A percentile compares a stretch with the other conserved stretches of the same genome.
Conservation (phyloP, 2,888 invertebrate genomes). For the Palloptera scutellata region DNA sequence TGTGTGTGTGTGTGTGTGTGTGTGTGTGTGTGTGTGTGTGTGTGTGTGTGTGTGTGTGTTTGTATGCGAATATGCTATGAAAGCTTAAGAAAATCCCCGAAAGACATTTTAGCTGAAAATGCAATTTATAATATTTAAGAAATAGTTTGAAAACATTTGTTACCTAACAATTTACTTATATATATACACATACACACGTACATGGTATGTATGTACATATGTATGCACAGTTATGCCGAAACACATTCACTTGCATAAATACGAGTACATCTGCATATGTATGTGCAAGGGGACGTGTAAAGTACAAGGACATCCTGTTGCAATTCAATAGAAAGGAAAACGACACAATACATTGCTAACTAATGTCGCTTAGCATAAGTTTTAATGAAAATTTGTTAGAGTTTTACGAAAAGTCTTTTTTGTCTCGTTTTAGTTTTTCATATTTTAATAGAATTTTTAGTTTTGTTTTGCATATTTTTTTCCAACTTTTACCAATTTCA, state of each 20-base stretch:
- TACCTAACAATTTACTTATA: not conserved
- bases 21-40: slow-evolving; percentile 9
- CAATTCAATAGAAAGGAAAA: too few relatives aligned
- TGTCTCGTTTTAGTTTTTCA: too few relatives aligned
- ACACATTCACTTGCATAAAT: not conserved
- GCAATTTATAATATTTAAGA: slow-evolving; percentile 12
- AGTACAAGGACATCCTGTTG: not conserved
- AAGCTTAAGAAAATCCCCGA: not conserved
- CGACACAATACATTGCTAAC: too few relatives aligned
- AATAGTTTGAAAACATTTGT: not conserved
- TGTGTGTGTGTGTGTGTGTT: slow-evolving; percentile 5
- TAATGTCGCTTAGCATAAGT: too few relatives aligned
- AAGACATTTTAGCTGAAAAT: not conserved
- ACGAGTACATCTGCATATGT: not conserved
- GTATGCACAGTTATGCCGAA: not conserved
- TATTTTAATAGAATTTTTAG: too few relatives aligned
- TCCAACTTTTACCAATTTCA: too few relatives aligned
- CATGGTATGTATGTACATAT: not conserved
- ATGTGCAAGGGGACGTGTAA: not conserved
- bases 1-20: slow-evolving; percentile 11
- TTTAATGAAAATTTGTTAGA: too few relatives aligned
- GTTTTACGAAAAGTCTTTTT: too few relatives aligned
- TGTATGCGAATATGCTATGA: not conserved
- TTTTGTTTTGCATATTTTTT: too few relatives aligned
- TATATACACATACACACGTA: not conserved